Base-by-base conservation (phyloP, 2,113 vertebrate genomes). In the Baryphthengus martii region DNA sequence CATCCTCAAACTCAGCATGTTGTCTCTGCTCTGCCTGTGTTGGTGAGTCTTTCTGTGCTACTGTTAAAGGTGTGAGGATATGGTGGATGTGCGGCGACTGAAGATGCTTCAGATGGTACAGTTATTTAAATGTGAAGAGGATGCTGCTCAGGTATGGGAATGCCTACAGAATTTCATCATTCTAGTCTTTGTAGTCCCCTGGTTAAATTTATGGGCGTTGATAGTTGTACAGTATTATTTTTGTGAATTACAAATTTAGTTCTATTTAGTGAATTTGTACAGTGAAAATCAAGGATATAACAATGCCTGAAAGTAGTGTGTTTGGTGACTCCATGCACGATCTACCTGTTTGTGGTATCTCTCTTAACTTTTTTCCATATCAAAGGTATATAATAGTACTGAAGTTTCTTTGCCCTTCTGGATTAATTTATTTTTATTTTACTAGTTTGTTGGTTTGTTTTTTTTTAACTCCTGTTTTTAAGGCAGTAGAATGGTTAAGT, bases 41-140 rank as follows among this genome's bases (percentile, higher is more conserved):
- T 88, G n/a, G 4, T 70, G 52, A 88, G 6, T 42, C 11, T 88
- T 24, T 33, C 42, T 89, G 67, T 95, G 42, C 23, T 80, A 1
- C 53, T 93, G 2, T 92, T 92, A 13, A 87, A 99, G 99, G 96
- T 99, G 99, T 97, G 99, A 99, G 97, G 99, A 99, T 93, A 99
- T 99, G 99, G 99, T 99, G 80, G 99, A 99, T 35, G 99, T 99
- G 52, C 97, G 99, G 81, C 98, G 99, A 78, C 97, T 99, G 95
- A 99, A 99, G 98, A 99, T 99, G 99, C 98, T 99, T 56, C 99
- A 99, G 97, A 99, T 99, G 99, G 99, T 99, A 24, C 99, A 99
- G 90, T 96, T 99, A 74, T 99, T 99, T 97, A 99, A 99, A 96
- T 99, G 99, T 96, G 99, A 99, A 97, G 99, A 99, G 91, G 99